These are phyloP conservation scores for Coilia nasus DNA, from an alignment of 2,797 vertebrate species.

Conservation along the genomic window DNA sequence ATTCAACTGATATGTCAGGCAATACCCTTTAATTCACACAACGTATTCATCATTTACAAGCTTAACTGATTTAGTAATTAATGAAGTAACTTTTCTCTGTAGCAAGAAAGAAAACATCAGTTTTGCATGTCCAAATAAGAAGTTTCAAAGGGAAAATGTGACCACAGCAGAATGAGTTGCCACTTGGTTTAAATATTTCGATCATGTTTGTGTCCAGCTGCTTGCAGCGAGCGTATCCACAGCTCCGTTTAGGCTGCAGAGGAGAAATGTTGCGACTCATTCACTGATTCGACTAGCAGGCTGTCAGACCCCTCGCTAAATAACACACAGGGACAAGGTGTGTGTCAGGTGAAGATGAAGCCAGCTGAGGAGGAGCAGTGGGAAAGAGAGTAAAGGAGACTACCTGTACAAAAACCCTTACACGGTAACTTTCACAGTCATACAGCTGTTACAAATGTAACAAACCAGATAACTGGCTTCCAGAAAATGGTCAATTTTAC, in stretches of 20 bases:
- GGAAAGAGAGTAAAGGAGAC: too few relatives aligned
- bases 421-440: too few relatives aligned
- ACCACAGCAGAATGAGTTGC: neutral
- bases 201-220: neutral
- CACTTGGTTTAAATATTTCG: neutral
- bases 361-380: too few relatives aligned
- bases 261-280: neutral
- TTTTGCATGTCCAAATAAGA: neutral
- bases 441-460: too few relatives aligned
- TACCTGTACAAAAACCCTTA: too few relatives aligned
- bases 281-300: neutral
- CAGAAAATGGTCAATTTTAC: too few relatives aligned
- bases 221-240: neutral
- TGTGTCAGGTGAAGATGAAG: too few relatives aligned
- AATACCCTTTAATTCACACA: constrained; percentile 64
- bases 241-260: neutral
- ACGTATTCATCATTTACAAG: constrained; percentile 65
- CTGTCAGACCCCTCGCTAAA: neutral
- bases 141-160: neutral
- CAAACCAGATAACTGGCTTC: too few relatives aligned
- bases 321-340: too few relatives aligned
- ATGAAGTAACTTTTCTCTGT: constrained; percentile 57
- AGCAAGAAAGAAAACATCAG: constrained; percentile 33
- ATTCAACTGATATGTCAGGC: constrained; percentile 71
- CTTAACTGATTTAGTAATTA: constrained; percentile 55